Evolutionary conservation across 2,797 vertebrate species (phyloP).

Genomic region (Xenops minutus): DNA sequence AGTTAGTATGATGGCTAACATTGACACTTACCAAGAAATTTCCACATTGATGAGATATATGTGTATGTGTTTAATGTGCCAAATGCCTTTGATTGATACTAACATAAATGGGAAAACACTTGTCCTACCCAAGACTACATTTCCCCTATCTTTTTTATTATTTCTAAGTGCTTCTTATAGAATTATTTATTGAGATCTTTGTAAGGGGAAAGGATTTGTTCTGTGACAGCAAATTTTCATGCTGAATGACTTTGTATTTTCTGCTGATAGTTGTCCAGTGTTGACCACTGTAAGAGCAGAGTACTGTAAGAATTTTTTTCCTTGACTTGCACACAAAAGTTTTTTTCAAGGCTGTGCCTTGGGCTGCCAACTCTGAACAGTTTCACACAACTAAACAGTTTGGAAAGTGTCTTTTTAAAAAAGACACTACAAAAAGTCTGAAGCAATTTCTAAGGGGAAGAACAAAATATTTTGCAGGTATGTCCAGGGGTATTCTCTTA

Average conservation of each 20-base stretch:
- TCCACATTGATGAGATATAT: neutral
- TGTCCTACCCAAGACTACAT: neutral
- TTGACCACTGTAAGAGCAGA: conserved; percentile 21
- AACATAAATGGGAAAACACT: neutral
- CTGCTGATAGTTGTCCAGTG: conserved; percentile 42
- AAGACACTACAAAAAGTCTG: neutral
- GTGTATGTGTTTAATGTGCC: neutral
- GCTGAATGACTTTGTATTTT: conserved; percentile 12
- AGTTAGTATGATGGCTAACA: neutral
- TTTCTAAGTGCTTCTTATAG: neutral
- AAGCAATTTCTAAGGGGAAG: neutral
- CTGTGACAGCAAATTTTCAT: conserved; percentile 41
- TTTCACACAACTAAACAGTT: neutral
- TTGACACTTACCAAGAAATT: neutral
- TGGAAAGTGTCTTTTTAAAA: neutral
- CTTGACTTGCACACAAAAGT: neutral
- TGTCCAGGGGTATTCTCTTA: neutral
- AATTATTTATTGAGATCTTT: conserved; percentile 6
- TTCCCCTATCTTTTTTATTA: conserved; percentile 2
- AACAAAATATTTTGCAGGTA: neutral
- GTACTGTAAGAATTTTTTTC: conserved; percentile 21
- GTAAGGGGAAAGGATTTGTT: conserved; percentile 5
- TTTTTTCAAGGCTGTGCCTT: neutral
- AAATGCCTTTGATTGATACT: neutral
- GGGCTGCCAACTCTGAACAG: neutral